Base-by-base conservation (phyloP, 2,113 vertebrate species). In the Muntiacus reevesi region DNA sequence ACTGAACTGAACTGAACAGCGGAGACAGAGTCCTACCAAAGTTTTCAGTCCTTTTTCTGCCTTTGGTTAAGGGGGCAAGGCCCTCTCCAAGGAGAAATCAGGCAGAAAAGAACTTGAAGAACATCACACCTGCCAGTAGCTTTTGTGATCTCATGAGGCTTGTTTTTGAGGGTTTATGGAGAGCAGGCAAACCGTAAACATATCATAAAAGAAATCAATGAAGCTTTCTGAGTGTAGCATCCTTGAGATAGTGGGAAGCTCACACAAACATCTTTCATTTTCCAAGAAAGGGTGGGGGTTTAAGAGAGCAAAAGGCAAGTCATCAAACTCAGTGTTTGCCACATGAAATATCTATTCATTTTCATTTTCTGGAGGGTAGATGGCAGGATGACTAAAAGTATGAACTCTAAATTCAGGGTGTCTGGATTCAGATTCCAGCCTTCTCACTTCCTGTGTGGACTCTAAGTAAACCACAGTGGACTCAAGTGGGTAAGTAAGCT, bases 101-200 rank as follows among this genome's bases (percentile, higher is more conserved):
- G 54, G 28, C 13, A 43, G 17, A 4, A 78, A 62, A 86, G 85
- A 55, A 33, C 7, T 50, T 71, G 17, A 87, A 60, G 55, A 62
- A 33, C 17, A 50, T 91, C 85, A 64, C 36, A 36, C 33, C 25
- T 92, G 57, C 64, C 88, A 74, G 62, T 43, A 33, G 52, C 97
- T 94, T 88, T 62, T 76, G 57, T 55, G 47, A 82, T 54, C 86
- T 71, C 91, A 8, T 52, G 55, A 62, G 85, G 76, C 12, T 52
- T 83, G 88, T 79, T 96, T 96, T 27, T 25, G 76, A 96, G 47
- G 86, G 81, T 97, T 89, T 55, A 89, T 13, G 12, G 88, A 86
- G 59, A 67, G 6, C 27, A 85, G 84, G 40, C 45, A 95, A 92
- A 93, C 78, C 78, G 85, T 67, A 47, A 40, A 54, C 81, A 36